Evolutionary conservation across 2,113 vertebrate genomes (phyloP), one percentile per base, ranked within the genome.

Genomic region (Physeter macrocephalus): DNA sequence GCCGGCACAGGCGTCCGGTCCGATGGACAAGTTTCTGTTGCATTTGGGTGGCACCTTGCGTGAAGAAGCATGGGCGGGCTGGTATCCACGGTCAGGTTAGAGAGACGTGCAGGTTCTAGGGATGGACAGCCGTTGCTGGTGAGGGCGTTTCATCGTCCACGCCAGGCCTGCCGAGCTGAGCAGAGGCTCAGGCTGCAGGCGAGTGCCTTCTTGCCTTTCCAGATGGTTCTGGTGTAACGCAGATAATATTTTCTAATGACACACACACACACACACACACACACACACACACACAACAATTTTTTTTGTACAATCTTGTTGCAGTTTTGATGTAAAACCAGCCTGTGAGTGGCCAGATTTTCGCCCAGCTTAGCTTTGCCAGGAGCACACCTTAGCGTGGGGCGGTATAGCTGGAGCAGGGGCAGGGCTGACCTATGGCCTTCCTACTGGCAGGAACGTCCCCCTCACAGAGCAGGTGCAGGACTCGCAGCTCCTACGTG

Each of bases 211-310:
- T 96, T 3, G 84, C 97, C 97, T 98, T 98, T 97, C 75, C 88
- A 93, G 97, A 98, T 97, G 96, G 98, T 98, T 98, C 96, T 96
- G 96, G 96, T 82, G 78, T 97, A 97, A 97, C 93, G 88, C 96
- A 97, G 97, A 94, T 88, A 98, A 95, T 97, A 94, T 98, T 97
- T 98, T 97, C 98, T 92, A 94, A 92, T 52, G 46, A 49, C 46
- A 46, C 46, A 46, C 46, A 46, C 46, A 46, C 46, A 46, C 46
- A 43, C 13, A 13, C 43, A 46, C 43, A 46, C 46, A 49, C 49
- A 49, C 13, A 49, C 14, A 52, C 46, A 46, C 46, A 46, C 46
- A 46, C 46, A 46, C 46, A 3, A 46, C 14, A 15, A 17, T 52
- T 17, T 52, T 52, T 52, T 52, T 6, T 17, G 80, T 62, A 34